Evolutionary conservation across 2,113 vertebrate species (phyloP), one percentile per base, ranked within the genome.

Genomic region (Bufo gargarizans): DNA sequence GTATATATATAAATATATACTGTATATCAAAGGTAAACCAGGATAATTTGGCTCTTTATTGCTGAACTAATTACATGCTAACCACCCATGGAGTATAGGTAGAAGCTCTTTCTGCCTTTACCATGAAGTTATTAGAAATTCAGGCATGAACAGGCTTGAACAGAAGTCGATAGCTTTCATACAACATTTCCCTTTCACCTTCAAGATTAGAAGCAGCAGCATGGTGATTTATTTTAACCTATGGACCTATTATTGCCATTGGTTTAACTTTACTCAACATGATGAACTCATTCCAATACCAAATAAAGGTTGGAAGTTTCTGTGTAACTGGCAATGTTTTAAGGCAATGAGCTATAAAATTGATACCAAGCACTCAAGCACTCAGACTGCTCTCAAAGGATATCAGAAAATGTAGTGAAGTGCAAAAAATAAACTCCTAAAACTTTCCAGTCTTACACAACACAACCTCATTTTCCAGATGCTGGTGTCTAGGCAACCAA

Each of bases 311-410:
- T 50, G 13, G 63, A 84, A 84, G 61, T 55, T 14, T 71, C 82
- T 50, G 65, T 84, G 45, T 71, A 71, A 83, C 63, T 69, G 49
- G 56, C 49, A 84, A 84, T 84, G 82, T 71, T 71, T 84, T 84
- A 71, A 84, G 71, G 82, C 82, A 84, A 84, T 84, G 82, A 84
- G 63, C 82, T 84, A 65, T 84, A 84, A 84, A 84, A 84, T 84
- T 84, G 47, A 84, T 84, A 84, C 63, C 49, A 71, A 84, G 82
- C 82, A 84, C 82, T 84, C 82, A 84, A 71, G 82, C 82, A 84
- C 82, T 84, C 82, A 71, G 82, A 3, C 63, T 71, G 47, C 82
- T 65, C 82, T 84, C 82, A 16, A 71, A 84, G 82, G 63, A 84
- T 69, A 84, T 84, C 61, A 84, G 82, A 55, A 83, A 84, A 84